Percentiles rank a stretch among this genome's conserved stretches.
Conservation (phyloP, 2,797 vertebrate species). For the Silurus aristotelis region DNA sequence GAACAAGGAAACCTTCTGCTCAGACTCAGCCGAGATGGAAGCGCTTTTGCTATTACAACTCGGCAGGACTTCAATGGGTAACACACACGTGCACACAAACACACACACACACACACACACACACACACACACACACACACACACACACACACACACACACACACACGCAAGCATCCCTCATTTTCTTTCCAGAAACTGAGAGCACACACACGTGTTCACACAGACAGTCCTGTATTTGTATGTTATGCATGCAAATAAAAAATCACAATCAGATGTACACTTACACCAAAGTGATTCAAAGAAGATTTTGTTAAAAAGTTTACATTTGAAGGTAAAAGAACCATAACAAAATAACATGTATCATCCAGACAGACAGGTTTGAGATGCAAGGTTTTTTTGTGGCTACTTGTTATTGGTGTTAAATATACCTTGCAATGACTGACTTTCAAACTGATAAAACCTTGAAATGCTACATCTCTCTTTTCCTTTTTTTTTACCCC, state of each 20-base stretch:
- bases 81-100: conserved; percentile 11
- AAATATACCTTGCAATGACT: not conserved
- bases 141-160: not conserved
- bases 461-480: not conserved
- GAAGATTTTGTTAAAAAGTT: not conserved
- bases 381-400: not conserved
- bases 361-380: not conserved
- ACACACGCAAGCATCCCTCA: not conserved
- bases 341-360: not conserved
- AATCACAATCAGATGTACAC: too few relatives aligned
- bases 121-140: not conserved
- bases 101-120: conserved; percentile 11
- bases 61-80: conserved; percentile 75
- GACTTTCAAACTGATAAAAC: not conserved
- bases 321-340: not conserved
- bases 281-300: not conserved
- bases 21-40: conserved; percentile 68
- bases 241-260: too few relatives aligned
- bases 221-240: not conserved
- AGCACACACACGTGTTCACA: not conserved
- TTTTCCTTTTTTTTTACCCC: not conserved
- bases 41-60: conserved; percentile 73
- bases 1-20: conserved; percentile 79
- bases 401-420: not conserved
- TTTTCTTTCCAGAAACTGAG: too few relatives aligned